Percentiles rank a stretch among this genome's conserved stretches.
Evolutionary conservation across 2,797 vertebrate genomes (phyloP).

Genomic region (Poecilia wingei): DNA sequence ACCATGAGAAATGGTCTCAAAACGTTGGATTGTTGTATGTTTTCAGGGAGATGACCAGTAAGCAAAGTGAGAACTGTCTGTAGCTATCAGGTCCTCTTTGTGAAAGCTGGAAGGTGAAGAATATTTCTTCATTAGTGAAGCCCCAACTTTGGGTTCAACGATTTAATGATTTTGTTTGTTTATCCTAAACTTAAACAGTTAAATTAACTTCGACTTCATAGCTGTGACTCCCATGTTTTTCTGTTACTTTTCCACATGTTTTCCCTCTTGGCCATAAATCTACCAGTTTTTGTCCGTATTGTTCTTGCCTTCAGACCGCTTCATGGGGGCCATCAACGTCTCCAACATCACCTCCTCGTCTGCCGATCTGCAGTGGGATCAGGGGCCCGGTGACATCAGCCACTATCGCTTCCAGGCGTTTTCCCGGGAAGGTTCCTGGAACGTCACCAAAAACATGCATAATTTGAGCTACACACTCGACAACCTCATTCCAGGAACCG

Average conservation of each 20-base stretch:
- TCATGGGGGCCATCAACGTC: conserved; percentile 13
- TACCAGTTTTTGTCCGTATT: background rate
- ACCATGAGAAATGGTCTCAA: background rate
- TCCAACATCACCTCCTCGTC: background rate
- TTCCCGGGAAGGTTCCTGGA: accelerated
- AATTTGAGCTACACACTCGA: background rate
- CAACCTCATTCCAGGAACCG: conserved; percentile 58
- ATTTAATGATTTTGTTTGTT: background rate
- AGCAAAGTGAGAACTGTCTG: background rate
- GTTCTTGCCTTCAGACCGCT: conserved; percentile 57
- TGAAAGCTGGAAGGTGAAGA: background rate
- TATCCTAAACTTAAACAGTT: background rate
- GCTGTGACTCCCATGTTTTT: background rate
- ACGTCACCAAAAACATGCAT: accelerated
- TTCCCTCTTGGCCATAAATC: background rate
- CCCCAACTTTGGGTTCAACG: background rate
- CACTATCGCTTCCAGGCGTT: conserved; percentile 59
- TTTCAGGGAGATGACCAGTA: background rate
- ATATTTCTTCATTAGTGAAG: background rate
- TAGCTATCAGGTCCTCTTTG: background rate
- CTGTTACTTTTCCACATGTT: background rate
- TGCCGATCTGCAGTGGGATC: conserved; percentile 52
- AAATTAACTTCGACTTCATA: background rate
- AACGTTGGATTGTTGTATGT: background rate
- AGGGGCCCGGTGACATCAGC: conserved; percentile 24